Percentiles rank a stretch among this genome's conserved stretches.
phyloP scores from a whole-genome alignment of 2,113 vertebrate species.

The Gobio gobio region DNA sequence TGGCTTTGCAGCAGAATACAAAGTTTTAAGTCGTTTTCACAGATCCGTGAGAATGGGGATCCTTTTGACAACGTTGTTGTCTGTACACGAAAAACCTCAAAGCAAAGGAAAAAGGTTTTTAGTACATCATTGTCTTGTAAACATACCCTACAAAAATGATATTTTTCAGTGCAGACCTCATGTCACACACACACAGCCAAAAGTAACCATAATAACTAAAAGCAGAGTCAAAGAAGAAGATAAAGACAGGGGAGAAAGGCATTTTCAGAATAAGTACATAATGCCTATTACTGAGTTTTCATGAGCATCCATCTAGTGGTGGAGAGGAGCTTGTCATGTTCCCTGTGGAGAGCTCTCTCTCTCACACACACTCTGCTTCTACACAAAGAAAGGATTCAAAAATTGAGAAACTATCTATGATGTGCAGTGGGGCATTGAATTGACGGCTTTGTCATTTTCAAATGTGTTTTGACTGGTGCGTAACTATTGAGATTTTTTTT shows the following conservation, averaged over 20 bases:
- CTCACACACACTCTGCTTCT: neutral
- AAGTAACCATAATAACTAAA: neutral
- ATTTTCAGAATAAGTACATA: constrained; percentile 44
- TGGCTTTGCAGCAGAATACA: too few species aligned
- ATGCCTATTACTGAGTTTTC: constrained; percentile 54
- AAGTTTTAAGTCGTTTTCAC: too few species aligned
- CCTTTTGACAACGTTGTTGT: too few species aligned
- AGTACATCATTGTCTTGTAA: too few species aligned
- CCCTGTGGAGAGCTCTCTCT: neutral
- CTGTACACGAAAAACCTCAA: too few species aligned
- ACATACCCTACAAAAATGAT: neutral
- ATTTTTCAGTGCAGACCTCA: neutral
- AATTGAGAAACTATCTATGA: neutral
- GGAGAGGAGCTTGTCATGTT: constrained; percentile 14
- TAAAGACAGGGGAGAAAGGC: neutral
- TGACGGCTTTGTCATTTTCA: constrained; percentile 8
- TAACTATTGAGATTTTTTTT: neutral
- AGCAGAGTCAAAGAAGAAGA: neutral
- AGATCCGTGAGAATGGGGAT: too few species aligned
- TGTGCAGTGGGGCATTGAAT: neutral
- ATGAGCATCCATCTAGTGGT: constrained; percentile 25
- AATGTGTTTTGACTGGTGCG: neutral
- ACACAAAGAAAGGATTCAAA: neutral
- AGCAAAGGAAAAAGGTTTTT: too few species aligned
- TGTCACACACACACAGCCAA: neutral